Conservation (phyloP, 2,797 vertebrate genomes). For the Sarcophilus harrisii region DNA sequence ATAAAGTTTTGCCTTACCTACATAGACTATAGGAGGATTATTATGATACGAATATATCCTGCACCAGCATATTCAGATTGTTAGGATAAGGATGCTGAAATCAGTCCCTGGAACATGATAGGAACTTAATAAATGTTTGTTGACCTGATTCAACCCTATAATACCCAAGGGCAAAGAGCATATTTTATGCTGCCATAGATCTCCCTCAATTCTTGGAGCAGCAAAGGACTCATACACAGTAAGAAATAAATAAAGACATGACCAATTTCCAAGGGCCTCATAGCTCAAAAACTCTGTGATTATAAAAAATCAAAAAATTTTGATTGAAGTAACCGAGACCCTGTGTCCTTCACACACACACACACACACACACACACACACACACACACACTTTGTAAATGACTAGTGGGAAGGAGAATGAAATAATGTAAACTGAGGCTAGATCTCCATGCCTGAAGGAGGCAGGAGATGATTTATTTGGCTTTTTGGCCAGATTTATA, state of each 20-base stretch:
- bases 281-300: neutral
- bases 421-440: conserved; percentile 42
- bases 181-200: neutral
- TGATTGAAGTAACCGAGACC: neutral
- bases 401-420: conserved; percentile 35
- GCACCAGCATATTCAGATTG: conserved; percentile 11
- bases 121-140: conserved; percentile 45
- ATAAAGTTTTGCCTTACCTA: neutral
- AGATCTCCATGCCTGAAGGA: conserved; percentile 51
- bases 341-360: neutral
- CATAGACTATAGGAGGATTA: neutral
- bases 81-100: conserved; percentile 14
- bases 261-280: neutral
- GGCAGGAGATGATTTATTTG: conserved; percentile 41
- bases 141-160: neutral
- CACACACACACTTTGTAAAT: neutral
- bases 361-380: neutral
- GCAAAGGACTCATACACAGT: neutral
- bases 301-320: too few species aligned
- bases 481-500: conserved; percentile 58
- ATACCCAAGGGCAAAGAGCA: neutral
- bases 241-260: neutral
- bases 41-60: conserved; percentile 8
- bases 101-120: conserved; percentile 5
- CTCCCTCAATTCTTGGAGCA: neutral